Conservation (phyloP, 2,888 invertebrate species). For the Noctua pronuba region DNA sequence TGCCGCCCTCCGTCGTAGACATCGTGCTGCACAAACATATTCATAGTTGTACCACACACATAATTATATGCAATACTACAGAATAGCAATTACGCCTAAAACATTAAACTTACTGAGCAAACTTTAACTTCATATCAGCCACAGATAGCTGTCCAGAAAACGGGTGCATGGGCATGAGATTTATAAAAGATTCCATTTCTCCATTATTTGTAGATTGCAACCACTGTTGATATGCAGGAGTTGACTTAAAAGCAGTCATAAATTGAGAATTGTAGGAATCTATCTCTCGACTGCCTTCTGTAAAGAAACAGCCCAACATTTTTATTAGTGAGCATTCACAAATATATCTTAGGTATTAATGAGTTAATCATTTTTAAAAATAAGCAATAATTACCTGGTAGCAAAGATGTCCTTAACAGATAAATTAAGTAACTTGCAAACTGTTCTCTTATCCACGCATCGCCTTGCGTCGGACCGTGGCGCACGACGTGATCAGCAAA, state of each 20-base stretch:
- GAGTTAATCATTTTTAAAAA: background rate
- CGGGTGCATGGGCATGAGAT: slow-evolving; percentile 96
- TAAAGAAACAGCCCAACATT: slow-evolving; percentile 62
- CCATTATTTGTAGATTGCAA: slow-evolving; percentile 90
- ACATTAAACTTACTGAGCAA: slow-evolving; percentile 94
- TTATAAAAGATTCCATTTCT: slow-evolving; percentile 92
- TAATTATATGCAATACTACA: background rate
- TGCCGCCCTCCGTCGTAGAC: slow-evolving; percentile 98
- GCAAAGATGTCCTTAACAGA: slow-evolving; percentile 94
- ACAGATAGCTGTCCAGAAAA: slow-evolving; percentile 98
- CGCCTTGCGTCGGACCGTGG: slow-evolving; percentile 94
- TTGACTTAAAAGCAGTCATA: slow-evolving; percentile 95
- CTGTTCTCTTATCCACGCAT: slow-evolving; percentile 98
- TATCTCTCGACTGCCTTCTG: slow-evolving; percentile 94
- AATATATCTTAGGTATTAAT: background rate
- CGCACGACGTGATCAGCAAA: slow-evolving; percentile 98
- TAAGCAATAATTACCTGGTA: slow-evolving; percentile 90
- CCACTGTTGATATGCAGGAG: slow-evolving; percentile 97
- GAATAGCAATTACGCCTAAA: background rate
- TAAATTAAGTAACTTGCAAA: slow-evolving; percentile 96
- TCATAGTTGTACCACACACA: background rate
- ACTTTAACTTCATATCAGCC: slow-evolving; percentile 97
- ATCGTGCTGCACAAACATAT: slow-evolving; percentile 93
- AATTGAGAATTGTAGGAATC: slow-evolving; percentile 97
- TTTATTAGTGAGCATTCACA: slow-evolving; percentile 15